phyloP scores from a whole-genome alignment of 2,888 invertebrate species.

The Agrotis puta region DNA sequence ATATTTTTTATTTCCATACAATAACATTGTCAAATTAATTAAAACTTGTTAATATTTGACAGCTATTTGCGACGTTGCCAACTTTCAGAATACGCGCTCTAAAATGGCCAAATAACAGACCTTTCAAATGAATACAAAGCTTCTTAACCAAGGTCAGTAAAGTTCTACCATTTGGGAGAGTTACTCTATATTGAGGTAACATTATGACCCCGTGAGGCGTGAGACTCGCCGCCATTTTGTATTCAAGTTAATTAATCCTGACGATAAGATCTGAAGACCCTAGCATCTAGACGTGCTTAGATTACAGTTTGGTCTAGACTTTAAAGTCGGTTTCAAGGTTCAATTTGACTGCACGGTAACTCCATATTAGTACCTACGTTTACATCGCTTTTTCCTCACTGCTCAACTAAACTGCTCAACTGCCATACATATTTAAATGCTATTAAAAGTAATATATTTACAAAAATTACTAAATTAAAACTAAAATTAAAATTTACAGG shows the following conservation, averaged over 20 bases:
- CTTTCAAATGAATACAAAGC: neutral
- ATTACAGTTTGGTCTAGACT: slow-evolving; percentile 32
- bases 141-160: neutral
- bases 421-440: too few species aligned
- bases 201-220: slow-evolving; percentile 25
- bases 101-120: neutral
- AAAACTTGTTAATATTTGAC: too few species aligned
- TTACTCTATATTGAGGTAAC: slow-evolving; percentile 32
- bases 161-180: slow-evolving; percentile 30
- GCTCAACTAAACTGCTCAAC: too few species aligned
- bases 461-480: too few species aligned
- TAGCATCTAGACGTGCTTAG: slow-evolving; percentile 20
- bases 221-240: slow-evolving; percentile 38
- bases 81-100: too few species aligned
- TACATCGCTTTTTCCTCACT: too few species aligned
- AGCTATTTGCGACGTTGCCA: too few species aligned
- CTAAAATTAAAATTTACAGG: too few species aligned
- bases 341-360: neutral
- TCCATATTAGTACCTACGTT: too few species aligned
- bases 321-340: slow-evolving; percentile 17
- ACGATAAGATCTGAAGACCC: slow-evolving; percentile 43
- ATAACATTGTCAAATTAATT: too few species aligned
- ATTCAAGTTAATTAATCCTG: slow-evolving; percentile 59
- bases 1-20: too few species aligned
- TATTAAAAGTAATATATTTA: too few species aligned